Percentiles rank a stretch among this genome's conserved stretches.
Conservation (phyloP, 2,113 vertebrate genomes). For the Pavo muticus region DNA sequence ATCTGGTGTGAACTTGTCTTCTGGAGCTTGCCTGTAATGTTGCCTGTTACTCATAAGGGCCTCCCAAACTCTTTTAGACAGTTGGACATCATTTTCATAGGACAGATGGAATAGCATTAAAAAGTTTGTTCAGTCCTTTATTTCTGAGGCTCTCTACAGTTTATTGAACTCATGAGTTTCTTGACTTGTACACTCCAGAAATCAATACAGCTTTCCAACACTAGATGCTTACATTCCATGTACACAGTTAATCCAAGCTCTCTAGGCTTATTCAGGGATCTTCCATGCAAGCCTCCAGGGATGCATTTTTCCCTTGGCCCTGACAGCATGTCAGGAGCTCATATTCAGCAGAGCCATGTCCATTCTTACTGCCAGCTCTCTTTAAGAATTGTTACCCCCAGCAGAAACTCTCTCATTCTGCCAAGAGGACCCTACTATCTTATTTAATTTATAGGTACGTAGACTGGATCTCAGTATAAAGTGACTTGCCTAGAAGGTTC, state of each 20-base stretch:
- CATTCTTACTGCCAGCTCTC: background rate
- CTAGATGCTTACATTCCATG: background rate
- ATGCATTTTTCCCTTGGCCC: background rate
- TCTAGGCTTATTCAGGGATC: background rate
- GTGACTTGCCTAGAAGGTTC: background rate
- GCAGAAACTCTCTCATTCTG: background rate
- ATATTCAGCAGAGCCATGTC: fast-evolving
- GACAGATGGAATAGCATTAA: background rate
- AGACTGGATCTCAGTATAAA: background rate
- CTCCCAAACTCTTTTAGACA: background rate
- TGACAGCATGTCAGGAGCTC: fast-evolving
- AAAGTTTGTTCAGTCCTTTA: background rate
- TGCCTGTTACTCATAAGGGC: background rate
- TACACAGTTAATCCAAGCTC: background rate
- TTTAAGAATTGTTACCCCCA: background rate
- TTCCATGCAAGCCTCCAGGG: background rate
- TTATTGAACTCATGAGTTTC: background rate
- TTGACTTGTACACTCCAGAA: background rate
- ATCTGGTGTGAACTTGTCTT: background rate
- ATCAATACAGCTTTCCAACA: background rate
- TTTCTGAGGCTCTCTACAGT: background rate
- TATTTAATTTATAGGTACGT: slow-evolving; percentile 24
- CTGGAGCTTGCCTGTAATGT: background rate
- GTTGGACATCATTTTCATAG: background rate
- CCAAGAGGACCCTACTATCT: background rate